Base-by-base conservation (phyloP, 2,888 invertebrate species). In the Plebejus anna region DNA sequence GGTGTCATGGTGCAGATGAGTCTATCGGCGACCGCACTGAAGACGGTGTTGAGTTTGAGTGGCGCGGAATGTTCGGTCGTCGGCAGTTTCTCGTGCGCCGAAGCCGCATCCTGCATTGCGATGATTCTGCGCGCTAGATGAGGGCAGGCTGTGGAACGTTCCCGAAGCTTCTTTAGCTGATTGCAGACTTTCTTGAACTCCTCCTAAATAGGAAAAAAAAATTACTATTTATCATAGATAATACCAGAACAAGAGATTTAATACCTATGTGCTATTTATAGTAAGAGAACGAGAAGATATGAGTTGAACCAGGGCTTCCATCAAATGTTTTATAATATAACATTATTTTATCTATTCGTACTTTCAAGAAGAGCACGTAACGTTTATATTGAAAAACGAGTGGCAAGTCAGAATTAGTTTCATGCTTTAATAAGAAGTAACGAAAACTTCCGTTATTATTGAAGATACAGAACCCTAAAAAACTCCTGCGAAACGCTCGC, bases 41-140 rank as follows among this genome's bases (percentile, higher is more conserved):
- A 92, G 1, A 94, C 94, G 47, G 92, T 94, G 83, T 94, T 94
- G 0, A 94, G 89, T 84, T 94, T 94, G 0, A 92, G 83, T 0
- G 91, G 94, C 13, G 91, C 93, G 72, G 91, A 91, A 77, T 76
- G 76, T 32, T 91, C 95, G 66, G 92, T 90, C 0, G 93, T 85
- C n/a, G 94, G 88, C 1, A 95, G 94, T 80, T 90, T 93, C 28
- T 96, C 96, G 75, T 95, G 94, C 9, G 94, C 87, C 47, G 94
- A 94, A 0, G 96, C 96, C 0, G 97, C 97, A 78, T 97, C 97
- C 83, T 97, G 97, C 97, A 97, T 97, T 6, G 97, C 97, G 0
- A 95, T 94, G 80, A 97, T 96, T 83, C 97, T 96, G 77, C 96
- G 95, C 16, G 96, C 96, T 79, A 97, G 90, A 77, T 96, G 95